phyloP scores from a whole-genome alignment of 2,888 invertebrate species.

The Sepiola atlantica region DNA sequence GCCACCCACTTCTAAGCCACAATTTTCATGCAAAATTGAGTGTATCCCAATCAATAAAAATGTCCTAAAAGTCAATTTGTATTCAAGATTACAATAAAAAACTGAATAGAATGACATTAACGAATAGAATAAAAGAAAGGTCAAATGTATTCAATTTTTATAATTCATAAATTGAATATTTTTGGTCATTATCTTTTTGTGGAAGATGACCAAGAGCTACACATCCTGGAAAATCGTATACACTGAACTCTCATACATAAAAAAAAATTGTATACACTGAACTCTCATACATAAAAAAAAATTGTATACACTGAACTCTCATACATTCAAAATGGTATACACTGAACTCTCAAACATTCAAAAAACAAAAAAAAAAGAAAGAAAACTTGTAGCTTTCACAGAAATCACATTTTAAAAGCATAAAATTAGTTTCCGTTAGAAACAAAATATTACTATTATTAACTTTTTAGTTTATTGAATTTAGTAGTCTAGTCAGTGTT shows the following conservation, averaged over 20 bases:
- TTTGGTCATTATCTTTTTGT: not conserved
- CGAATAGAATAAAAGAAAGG: not conserved
- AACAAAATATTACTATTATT: not conserved
- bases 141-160: not conserved
- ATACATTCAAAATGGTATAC: too few relatives aligned
- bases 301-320: not conserved
- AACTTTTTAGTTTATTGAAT: too few relatives aligned
- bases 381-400: not conserved
- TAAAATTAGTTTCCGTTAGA: not conserved
- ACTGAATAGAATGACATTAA: not conserved
- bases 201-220: not conserved
- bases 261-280: too few relatives aligned
- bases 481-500: too few relatives aligned
- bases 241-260: too few relatives aligned
- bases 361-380: not conserved
- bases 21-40: not conserved
- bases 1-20: not conserved
- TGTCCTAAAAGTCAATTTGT: not conserved
- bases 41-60: not conserved
- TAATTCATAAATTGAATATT: not conserved
- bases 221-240: too few relatives aligned
- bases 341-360: not conserved
- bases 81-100: not conserved
- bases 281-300: too few relatives aligned
- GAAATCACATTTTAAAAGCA: not conserved